Evolutionary conservation across 2,113 vertebrate species (phyloP), one percentile per base, ranked within the genome.

Genomic region (Podarcis cretensis): DNA sequence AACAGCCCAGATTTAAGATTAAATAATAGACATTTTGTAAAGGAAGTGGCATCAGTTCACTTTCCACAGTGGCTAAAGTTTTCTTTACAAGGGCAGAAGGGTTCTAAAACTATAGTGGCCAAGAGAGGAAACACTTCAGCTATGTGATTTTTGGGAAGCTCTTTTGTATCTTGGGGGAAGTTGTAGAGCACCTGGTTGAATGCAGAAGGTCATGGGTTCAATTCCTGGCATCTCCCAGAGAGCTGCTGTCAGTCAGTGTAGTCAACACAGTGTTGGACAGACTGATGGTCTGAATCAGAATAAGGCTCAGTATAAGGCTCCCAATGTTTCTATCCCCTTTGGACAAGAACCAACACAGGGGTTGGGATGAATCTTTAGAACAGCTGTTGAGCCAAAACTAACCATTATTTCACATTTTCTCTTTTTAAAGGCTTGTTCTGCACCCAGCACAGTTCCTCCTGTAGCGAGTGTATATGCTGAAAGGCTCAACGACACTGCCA

Each of bases 1-100:
- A 79, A 86, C 43, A 3, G 59, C 40, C 20, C 25, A 23, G 9
- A 48, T 81, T 76, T 95, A 94, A 94, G 91, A 86, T 92, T 81
- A 90, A 57, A 81, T 77, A 75, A 27, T 76, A 83, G 90, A 84
- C n/a, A 74, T 35, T 87, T 93, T 87, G 89, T 81, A 89, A 94
- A 93, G 84, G 89, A 81, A 87, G 90, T 89, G 80, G 87, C 91
- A 88, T 91, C 6, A 65, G 21, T 86, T 87, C 30, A 73, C 3
- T 27, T 68, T 68, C 23, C 21, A 68, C 66, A 68, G 21, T 27
- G 25, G 66, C 23, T 68, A 2, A 68, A 25, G 66, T 9, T 68
- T 27, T 8, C 66, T n/a, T 30, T 69, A 23, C 68, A n/a, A 5
- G 71, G 71, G 5, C 5, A 21, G 37, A 37, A 21, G 37, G 18